Conservation (phyloP, 1,140 invertebrate species). For the Zelostemma sp. region DNA sequence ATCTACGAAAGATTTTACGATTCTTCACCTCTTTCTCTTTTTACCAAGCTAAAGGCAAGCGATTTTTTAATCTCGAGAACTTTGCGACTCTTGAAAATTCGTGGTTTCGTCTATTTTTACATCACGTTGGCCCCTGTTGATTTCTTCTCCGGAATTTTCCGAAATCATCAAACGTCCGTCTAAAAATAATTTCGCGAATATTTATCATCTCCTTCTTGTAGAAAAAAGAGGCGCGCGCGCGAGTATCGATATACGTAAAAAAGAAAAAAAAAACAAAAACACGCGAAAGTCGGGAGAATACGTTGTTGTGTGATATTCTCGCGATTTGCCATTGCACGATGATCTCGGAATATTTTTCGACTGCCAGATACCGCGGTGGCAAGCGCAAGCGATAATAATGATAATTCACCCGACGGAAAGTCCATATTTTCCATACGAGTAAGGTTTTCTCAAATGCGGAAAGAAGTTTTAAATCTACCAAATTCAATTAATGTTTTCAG, state of each 20-base stretch:
- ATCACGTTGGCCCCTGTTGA: too few relatives aligned
- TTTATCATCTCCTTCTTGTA: too few relatives aligned
- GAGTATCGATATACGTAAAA: conserved; percentile 42
- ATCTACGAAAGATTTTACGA: too few relatives aligned
- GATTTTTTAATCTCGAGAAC: too few relatives aligned
- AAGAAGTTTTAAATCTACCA: conserved; percentile 2
- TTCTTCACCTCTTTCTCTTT: too few relatives aligned
- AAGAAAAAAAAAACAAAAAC: conserved; percentile 20
- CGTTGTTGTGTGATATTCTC: conserved; percentile 42
- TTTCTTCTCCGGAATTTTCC: too few relatives aligned
- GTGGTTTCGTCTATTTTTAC: too few relatives aligned
- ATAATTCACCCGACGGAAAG: conserved; percentile 27
- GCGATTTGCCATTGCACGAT: conserved; percentile 36
- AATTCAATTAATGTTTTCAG: background rate
- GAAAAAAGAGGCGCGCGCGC: conserved; percentile 23
- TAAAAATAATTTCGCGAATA: too few relatives aligned
- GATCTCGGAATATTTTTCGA: conserved; percentile 42
- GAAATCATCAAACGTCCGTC: too few relatives aligned
- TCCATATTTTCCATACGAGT: conserved; percentile 37
- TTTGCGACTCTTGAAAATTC: too few relatives aligned
- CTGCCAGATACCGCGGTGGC: conserved; percentile 36
- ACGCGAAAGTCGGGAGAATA: conserved; percentile 30
- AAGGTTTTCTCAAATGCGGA: conserved; percentile 23
- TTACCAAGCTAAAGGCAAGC: too few relatives aligned
- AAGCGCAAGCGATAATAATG: conserved; percentile 37